These are phyloP conservation scores for Muscicapa striata DNA, from an alignment of 2,797 vertebrate genomes.

Conservation along the genomic window DNA sequence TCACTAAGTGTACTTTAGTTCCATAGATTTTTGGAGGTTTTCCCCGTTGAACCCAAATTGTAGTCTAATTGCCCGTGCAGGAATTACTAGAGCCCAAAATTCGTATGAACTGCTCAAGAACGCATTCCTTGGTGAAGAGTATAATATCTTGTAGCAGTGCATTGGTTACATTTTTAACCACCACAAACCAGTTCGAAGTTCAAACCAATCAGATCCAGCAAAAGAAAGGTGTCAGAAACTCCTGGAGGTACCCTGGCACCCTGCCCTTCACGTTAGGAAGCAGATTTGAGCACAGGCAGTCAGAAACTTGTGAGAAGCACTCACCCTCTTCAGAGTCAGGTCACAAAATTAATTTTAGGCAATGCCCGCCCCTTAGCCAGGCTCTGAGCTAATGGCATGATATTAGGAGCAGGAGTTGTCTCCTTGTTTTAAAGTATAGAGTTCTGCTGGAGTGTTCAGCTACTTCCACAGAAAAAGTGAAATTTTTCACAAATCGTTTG, in stretches of 20 bases:
- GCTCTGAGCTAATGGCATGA: background rate
- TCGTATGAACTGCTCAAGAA: background rate
- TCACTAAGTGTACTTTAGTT: background rate
- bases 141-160: background rate
- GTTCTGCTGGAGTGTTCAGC: background rate
- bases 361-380: background rate
- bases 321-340: background rate
- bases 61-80: background rate
- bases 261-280: background rate
- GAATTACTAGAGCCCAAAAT: background rate
- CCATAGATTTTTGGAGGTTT: background rate
- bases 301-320: background rate
- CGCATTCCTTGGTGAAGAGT: background rate
- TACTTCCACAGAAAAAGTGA: background rate
- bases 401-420: background rate
- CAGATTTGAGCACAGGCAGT: background rate
- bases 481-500: background rate
- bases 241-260: background rate
- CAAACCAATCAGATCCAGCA: background rate
- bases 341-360: background rate
- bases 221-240: background rate
- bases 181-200: background rate
- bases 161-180: background rate
- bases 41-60: background rate
- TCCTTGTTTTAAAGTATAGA: accelerated